phyloP scores from a whole-genome alignment of 2,888 invertebrate species.

The Xylocampa areola region DNA sequence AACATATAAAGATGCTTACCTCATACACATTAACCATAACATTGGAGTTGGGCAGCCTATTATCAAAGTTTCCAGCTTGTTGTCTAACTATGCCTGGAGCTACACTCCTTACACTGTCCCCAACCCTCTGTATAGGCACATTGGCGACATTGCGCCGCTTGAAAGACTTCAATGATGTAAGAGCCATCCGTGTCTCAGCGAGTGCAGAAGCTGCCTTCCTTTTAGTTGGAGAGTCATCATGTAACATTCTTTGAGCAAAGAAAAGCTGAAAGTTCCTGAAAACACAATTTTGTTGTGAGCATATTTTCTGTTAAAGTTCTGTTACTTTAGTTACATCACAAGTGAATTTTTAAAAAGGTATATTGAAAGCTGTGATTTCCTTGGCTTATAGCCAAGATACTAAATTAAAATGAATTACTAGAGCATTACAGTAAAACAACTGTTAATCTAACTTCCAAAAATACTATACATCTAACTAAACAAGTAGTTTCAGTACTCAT shows the following conservation, averaged over 20 bases:
- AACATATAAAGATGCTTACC: slow-evolving; percentile 69
- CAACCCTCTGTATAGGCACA: slow-evolving; percentile 86
- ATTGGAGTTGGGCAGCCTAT: slow-evolving; percentile 82
- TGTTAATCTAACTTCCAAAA: not conserved
- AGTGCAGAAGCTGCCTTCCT: slow-evolving; percentile 90
- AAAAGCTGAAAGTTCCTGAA: slow-evolving; percentile 93
- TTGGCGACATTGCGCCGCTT: slow-evolving; percentile 88
- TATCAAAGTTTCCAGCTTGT: slow-evolving; percentile 74
- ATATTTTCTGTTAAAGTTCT: slow-evolving; percentile 1
- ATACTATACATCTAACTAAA: too few species aligned
- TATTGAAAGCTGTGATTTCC: slow-evolving; percentile 19
- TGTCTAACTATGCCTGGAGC: slow-evolving; percentile 89
- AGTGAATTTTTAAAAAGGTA: slow-evolving; percentile 24
- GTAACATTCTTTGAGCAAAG: slow-evolving; percentile 92
- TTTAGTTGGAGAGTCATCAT: slow-evolving; percentile 90
- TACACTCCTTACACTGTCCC: slow-evolving; percentile 88
- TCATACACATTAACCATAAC: slow-evolving; percentile 89
- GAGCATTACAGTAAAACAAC: slow-evolving; percentile 15
- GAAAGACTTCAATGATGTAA: slow-evolving; percentile 93
- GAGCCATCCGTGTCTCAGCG: slow-evolving; percentile 93
- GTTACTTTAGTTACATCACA: slow-evolving; percentile 9
- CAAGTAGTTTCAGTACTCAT: too few species aligned
- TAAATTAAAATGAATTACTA: slow-evolving; percentile 24
- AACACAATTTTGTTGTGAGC: slow-evolving; percentile 25
- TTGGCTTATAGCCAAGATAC: slow-evolving; percentile 42